Evolutionary conservation across 2,797 vertebrate genomes (phyloP).

Genomic region (Sebastes diploproa): DNA sequence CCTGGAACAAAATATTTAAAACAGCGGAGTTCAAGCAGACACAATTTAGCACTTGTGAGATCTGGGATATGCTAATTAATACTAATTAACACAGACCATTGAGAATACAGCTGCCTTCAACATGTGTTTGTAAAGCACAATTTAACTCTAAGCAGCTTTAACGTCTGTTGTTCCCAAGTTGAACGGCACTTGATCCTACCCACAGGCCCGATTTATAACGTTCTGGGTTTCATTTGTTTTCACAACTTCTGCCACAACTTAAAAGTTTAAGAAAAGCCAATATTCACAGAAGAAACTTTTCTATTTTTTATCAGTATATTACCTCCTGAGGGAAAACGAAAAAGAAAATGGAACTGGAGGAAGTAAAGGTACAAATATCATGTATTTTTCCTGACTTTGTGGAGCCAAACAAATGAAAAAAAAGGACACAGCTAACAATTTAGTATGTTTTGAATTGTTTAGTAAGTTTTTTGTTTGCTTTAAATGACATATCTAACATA

Average conservation of each 20-base stretch:
- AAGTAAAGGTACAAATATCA: slow-evolving; percentile 16
- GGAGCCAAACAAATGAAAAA: slow-evolving; percentile 3
- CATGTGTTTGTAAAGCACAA: background rate
- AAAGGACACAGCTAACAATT: slow-evolving; percentile 1
- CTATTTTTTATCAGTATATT: background rate
- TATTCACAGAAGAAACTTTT: background rate
- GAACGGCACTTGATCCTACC: background rate
- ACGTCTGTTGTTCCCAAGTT: background rate
- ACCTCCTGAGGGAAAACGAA: background rate
- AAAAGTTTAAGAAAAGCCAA: background rate
- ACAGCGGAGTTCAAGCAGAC: background rate
- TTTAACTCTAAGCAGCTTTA: background rate
- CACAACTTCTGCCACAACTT: background rate
- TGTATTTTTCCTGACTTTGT: background rate
- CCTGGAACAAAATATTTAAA: background rate
- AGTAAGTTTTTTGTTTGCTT: background rate
- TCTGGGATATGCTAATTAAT: background rate
- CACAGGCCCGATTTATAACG: background rate
- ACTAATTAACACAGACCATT: background rate
- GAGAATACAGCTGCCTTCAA: background rate
- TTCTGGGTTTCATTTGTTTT: slow-evolving; percentile 17
- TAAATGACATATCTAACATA: background rate
- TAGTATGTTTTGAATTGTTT: background rate
- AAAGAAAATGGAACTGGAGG: background rate
- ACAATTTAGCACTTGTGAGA: slow-evolving; percentile 3